Base-by-base conservation (phyloP, 2,797 vertebrate species). In the Periparus ater region DNA sequence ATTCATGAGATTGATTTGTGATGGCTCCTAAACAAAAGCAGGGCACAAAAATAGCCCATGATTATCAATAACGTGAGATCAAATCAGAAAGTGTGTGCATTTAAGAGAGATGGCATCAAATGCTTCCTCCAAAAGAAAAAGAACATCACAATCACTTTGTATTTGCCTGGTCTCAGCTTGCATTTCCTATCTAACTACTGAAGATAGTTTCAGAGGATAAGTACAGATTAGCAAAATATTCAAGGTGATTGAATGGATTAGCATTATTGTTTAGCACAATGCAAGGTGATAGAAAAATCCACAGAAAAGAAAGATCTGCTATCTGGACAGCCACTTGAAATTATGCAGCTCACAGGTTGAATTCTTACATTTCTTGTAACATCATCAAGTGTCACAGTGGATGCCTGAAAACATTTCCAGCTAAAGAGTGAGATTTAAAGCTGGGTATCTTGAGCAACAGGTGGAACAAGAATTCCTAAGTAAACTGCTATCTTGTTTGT, bases 181-280 rank as follows among this genome's bases (percentile, higher is more conserved):
- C 77, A 36, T 88, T 93, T 95, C 83, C 86, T 61, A 89, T 72
- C 87, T 84, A 91, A 74, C 84, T 88, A 58, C 93, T 48, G 47
- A 81, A 91, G 92, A 86, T 75, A 61, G 50, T 58, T 88, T 93
- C 86, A 82, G 67, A 91, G 73, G 93, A 16, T 83, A 95, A 96
- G 67, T 85, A 50, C 80, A 95, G 96, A 96, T 96, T 90, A 97
- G 66, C 66, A 88, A 95, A 95, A 87, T 67, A 93, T 93, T 94
- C 85, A 82, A 72, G 77, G 88, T 85, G 92, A 96, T 85, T 92
- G 90, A 96, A 96, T 50, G 70, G 87, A 93, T 96, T 92, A 95
- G 88, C 45, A 67, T 73, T 79, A 94, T 96, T 96, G 94, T 95
- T 92, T 85, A 96, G 87, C 90, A 93, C 90, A 93, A 93, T 96